Percentiles rank a stretch among this genome's conserved stretches.
phyloP scores from a whole-genome alignment of 2,113 vertebrate species.

The Actinemys pallida region DNA sequence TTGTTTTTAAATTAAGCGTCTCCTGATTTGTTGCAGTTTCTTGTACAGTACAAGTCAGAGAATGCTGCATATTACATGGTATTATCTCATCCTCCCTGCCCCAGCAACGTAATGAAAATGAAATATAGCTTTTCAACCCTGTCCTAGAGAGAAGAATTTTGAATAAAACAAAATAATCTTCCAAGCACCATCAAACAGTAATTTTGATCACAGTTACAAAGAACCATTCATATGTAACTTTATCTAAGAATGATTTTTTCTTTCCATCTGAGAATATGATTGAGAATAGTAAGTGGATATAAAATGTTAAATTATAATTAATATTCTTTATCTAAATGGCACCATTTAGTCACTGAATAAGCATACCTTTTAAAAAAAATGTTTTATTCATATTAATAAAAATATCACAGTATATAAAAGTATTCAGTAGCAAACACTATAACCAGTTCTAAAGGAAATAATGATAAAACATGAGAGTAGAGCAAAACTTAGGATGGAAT shows the following conservation, averaged over 20 bases:
- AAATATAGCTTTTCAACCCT: background rate
- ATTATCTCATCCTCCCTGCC: background rate
- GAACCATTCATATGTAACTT: background rate
- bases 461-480: background rate
- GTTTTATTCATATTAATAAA: background rate
- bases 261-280: background rate
- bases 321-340: background rate
- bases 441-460: background rate
- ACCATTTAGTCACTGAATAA: background rate
- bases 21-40: background rate
- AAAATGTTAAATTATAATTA: constrained; percentile 10
- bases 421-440: background rate
- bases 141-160: background rate
- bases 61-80: background rate
- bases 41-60: background rate
- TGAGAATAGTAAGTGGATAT: background rate
- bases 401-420: background rate
- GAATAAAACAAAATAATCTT: constrained; percentile 30
- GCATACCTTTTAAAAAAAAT: background rate
- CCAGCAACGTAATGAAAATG: background rate
- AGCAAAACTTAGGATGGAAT: background rate
- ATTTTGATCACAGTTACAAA: constrained; percentile 28
- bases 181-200: constrained; percentile 34
- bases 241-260: background rate
- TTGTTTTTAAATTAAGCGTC: background rate